A percentile compares a stretch with the other conserved stretches of the same genome.
These are phyloP conservation scores for Eupithecia dodoneata DNA, from an alignment of 2,888 invertebrate species.

Conservation along the genomic window DNA sequence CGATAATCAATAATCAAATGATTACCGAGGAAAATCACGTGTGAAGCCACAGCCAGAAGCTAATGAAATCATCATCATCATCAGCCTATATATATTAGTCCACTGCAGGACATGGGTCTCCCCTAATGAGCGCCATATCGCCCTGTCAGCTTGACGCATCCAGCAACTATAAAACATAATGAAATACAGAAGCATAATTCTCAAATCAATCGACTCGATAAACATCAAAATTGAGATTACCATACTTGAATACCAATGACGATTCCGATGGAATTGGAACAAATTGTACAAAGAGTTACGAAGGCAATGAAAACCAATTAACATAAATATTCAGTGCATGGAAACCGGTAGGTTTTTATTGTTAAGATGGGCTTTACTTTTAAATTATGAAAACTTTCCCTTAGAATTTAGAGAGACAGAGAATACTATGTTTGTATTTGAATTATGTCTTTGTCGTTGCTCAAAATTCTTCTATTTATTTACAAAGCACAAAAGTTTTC, in stretches of 20 bases:
- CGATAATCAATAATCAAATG: no score
- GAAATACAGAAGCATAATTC: conserved; percentile 35
- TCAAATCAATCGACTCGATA: conserved; percentile 41
- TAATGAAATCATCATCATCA: no score
- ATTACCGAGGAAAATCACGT: neutral
- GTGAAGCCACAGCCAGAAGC: neutral
- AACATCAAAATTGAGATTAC: conserved; percentile 40
- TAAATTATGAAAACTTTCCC: neutral
- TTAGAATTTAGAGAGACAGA: neutral
- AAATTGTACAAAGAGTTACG: conserved; percentile 19
- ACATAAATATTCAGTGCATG: conserved; percentile 12
- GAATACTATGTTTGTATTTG: neutral
- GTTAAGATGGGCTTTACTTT: neutral
- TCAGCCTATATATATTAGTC: no score
- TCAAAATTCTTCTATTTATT: neutral
- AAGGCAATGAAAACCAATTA: conserved; percentile 2
- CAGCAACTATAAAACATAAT: conserved; percentile 12
- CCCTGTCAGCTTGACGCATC: no score
- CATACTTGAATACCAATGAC: conserved; percentile 35
- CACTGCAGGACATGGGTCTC: no score
- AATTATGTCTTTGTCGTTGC: neutral
- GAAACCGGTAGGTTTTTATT: neutral
- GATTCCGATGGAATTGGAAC: conserved; percentile 12
- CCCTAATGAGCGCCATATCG: no score
- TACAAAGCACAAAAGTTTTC: neutral